Conservation (phyloP, 2,797 vertebrate species). For the Micromesistius poutassou region DNA sequence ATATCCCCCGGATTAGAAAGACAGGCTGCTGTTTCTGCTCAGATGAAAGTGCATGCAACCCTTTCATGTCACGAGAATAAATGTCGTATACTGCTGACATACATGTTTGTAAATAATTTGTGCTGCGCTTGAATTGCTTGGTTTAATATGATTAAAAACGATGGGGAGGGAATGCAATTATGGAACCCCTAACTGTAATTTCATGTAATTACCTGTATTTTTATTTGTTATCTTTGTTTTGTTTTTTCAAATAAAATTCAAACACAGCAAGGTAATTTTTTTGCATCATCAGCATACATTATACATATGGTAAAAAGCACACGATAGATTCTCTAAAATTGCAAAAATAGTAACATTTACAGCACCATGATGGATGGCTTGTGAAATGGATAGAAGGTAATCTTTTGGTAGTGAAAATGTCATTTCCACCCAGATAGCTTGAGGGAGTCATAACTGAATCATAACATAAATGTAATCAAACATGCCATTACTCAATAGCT, state of each 20-base stretch:
- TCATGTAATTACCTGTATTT: not conserved
- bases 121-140: not conserved
- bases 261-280: not conserved
- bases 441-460: slow-evolving; percentile 69
- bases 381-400: slow-evolving; percentile 51
- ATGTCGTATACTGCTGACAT: slow-evolving; percentile 23
- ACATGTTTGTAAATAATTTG: not conserved
- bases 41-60: slow-evolving; percentile 19
- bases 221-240: not conserved
- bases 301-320: not conserved
- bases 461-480: slow-evolving; percentile 73
- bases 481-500: slow-evolving; percentile 64
- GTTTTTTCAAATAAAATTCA: not conserved
- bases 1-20: not conserved
- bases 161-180: not conserved
- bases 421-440: slow-evolving; percentile 69
- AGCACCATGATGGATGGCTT: slow-evolving; percentile 59
- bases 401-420: slow-evolving; percentile 70
- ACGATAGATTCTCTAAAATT: slow-evolving; percentile 56
- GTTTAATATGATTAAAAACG: not conserved
- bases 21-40: slow-evolving; percentile 28
- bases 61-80: slow-evolving; percentile 39
- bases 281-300: not conserved
- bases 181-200: not conserved
- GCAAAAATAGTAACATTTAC: slow-evolving; percentile 60